Evolutionary conservation across 2,888 invertebrate genomes (phyloP).

Genomic region (Drosophila prostipennis): DNA sequence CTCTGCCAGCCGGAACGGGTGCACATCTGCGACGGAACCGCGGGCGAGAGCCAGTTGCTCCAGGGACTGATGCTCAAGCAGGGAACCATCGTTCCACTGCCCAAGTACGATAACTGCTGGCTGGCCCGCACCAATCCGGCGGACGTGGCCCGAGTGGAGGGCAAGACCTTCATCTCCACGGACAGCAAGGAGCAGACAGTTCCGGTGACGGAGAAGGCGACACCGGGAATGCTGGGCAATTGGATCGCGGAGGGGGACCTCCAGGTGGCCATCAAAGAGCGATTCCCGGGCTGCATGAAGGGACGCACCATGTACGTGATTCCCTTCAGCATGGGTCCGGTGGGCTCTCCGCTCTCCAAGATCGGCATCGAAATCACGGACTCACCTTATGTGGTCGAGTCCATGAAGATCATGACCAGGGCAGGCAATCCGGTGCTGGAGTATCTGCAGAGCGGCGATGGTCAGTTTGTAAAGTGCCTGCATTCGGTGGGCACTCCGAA

Average conservation of each 20-base stretch:
- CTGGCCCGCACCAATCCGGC: constrained; percentile 97
- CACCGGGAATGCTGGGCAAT: constrained; percentile 94
- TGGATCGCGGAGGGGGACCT: constrained; percentile 95
- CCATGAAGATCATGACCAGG: constrained; percentile 99
- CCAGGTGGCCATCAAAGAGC: constrained; percentile 90
- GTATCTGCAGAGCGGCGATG: constrained; percentile 85
- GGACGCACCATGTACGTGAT: constrained; percentile 99
- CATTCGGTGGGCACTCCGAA: constrained; percentile 95
- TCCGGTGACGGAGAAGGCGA: constrained; percentile 90
- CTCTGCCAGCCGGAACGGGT: constrained; percentile 94
- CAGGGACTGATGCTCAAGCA: constrained; percentile 90
- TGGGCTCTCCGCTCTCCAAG: constrained; percentile 97
- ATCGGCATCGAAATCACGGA: constrained; percentile 99
- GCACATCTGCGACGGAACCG: constrained; percentile 97
- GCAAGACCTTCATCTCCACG: constrained; percentile 97
- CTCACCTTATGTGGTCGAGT: constrained; percentile 98
- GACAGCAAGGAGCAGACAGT: constrained; percentile 91
- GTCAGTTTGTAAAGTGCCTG: constrained; percentile 92
- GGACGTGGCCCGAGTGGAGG: constrained; percentile 99
- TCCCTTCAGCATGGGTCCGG: constrained; percentile 99
- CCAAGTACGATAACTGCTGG: constrained; percentile 98
- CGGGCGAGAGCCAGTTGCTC: constrained; percentile 90
- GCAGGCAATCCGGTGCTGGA: constrained; percentile 88
- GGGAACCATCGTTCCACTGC: constrained; percentile 91
- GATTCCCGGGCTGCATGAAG: constrained; percentile 95